These are phyloP conservation scores for Achlya flavicornis DNA, from an alignment of 2,888 invertebrate genomes.

Conservation along the genomic window DNA sequence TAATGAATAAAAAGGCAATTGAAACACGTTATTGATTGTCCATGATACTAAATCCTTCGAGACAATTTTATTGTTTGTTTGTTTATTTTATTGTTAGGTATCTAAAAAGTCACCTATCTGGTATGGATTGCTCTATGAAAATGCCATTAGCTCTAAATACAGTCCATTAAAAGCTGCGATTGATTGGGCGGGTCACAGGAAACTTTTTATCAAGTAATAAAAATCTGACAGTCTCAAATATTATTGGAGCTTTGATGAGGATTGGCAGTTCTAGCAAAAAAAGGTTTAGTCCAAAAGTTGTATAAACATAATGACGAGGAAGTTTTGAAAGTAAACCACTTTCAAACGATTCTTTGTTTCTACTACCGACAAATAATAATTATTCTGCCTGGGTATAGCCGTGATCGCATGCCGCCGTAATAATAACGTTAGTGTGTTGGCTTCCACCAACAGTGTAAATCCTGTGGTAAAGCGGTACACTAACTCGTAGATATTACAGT, in stretches of 20 bases:
- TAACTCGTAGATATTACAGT: too few species aligned
- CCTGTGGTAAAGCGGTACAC: too few species aligned
- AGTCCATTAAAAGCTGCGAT: constrained; percentile 67
- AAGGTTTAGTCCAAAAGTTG: constrained; percentile 33
- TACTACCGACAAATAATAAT: not conserved
- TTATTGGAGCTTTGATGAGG: constrained; percentile 58
- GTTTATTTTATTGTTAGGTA: too few species aligned
- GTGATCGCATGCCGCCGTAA: too few species aligned
- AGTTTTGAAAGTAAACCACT: not conserved
- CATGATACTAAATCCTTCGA: not conserved
- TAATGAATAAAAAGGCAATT: too few species aligned
- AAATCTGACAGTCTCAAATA: constrained; percentile 63
- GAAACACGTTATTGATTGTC: not conserved
- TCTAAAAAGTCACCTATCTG: constrained; percentile 27
- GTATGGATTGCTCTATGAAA: constrained; percentile 46
- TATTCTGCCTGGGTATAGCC: not conserved
- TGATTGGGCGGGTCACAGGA: constrained; percentile 62
- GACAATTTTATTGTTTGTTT: not conserved
- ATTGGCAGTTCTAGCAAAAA: constrained; percentile 53
- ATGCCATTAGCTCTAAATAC: constrained; percentile 67
- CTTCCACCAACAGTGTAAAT: too few species aligned
- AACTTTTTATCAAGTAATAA: constrained; percentile 57
- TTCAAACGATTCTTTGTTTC: not conserved
- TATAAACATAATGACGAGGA: constrained; percentile 5
- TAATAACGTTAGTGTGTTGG: too few species aligned